Evolutionary conservation across 2,888 invertebrate genomes (phyloP), one percentile per base, ranked within the genome.

Genomic region (Thereva unica): DNA sequence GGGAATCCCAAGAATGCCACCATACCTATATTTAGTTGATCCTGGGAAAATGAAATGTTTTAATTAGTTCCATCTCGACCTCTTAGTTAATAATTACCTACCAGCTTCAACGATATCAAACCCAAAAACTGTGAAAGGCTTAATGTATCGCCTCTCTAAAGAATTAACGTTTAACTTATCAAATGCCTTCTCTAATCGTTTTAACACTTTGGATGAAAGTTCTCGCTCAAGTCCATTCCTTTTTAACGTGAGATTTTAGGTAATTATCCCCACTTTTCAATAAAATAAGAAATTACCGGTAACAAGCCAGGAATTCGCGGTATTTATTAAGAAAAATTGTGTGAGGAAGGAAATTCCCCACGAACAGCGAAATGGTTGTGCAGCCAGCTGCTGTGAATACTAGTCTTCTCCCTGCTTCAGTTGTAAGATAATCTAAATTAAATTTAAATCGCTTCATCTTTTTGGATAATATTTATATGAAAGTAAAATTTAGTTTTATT

Each of bases 41-140:
- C 86, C 85, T 84, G 44, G 41, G 2, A 57, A 40, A 54, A 38
- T 5, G 6, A 4, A 9, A 12, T 37, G n/a, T 9, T 56, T 12
- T 44, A 34, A 44, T 37, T 5, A 9, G 7, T 5, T 5, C 54
- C 44, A 44, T 47, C 47, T 47, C n/a, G 1, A 10, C 9, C 47
- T 47, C 12, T 47, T 35, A 37, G 0, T 10, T 12, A 56, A 6
- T 0, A 78, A 71, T 1, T 52, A 71, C 73, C 82, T 80, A 76
- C 93, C 94, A 49, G 87, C 87, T 79, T 87, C 85, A 75, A 88
- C 86, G 41, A 89, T 75, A 76, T 93, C 89, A 78, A 89, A 89
- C 34, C 92, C 92, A 81, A 84, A 85, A 2, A 87, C 87, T 71
- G 85, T 85, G 75, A 93, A 93, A 0, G 90, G 87, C 69, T 84